These are phyloP conservation scores for Geothlypis trichas DNA, from an alignment of 2,113 vertebrate genomes.

Conservation along the genomic window DNA sequence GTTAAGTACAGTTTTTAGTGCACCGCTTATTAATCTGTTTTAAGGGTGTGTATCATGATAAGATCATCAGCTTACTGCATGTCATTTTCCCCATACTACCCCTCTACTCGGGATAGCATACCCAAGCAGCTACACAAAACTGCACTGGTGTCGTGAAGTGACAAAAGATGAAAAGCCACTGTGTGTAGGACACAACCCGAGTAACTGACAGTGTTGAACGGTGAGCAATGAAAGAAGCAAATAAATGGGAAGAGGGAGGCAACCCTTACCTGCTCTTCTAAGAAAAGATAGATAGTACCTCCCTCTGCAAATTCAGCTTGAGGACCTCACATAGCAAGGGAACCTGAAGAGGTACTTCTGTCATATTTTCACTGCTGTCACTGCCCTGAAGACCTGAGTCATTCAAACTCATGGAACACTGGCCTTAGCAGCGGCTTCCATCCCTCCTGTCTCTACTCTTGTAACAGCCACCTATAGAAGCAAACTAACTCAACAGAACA, in stretches of 20 bases:
- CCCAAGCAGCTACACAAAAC: neutral
- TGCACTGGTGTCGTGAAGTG: neutral
- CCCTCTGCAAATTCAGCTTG: neutral
- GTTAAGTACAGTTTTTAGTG: neutral
- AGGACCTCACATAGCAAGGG: neutral
- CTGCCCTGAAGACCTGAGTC: neutral
- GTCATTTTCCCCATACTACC: neutral
- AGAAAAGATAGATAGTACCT: accelerated
- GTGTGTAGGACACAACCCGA: accelerated
- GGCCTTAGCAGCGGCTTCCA: neutral
- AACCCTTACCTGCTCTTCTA: neutral
- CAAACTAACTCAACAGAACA: accelerated
- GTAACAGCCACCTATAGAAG: neutral
- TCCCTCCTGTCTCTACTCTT: neutral
- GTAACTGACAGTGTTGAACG: neutral
- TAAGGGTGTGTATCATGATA: neutral
- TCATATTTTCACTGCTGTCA: neutral
- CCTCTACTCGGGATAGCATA: neutral
- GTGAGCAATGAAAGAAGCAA: neutral
- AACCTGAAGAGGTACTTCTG: neutral
- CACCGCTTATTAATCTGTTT: neutral
- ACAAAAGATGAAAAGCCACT: neutral
- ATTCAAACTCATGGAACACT: neutral
- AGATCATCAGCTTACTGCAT: neutral
- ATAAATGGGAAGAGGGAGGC: neutral